A percentile compares a stretch with the other conserved stretches of the same genome.
phyloP scores from a whole-genome alignment of 2,888 invertebrate species.

The Trichacis sp. region DNA sequence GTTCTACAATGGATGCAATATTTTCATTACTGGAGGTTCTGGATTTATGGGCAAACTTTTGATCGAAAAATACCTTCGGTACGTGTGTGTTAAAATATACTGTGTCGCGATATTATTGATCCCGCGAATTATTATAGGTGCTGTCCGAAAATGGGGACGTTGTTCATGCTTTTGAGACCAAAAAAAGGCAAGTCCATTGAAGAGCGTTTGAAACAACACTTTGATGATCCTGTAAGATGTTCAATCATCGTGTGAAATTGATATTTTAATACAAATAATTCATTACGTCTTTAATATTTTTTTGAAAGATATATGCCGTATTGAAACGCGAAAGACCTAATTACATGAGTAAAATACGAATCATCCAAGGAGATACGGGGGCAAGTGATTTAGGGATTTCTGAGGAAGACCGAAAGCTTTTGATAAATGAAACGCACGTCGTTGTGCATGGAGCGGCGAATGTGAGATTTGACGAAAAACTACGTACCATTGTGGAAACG shows the following conservation, averaged over 20 bases:
- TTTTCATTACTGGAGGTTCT: too few species aligned
- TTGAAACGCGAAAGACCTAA: slow-evolving; percentile 70
- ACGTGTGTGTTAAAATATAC: neutral
- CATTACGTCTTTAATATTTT: neutral
- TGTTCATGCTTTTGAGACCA: too few species aligned
- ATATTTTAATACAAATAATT: slow-evolving; percentile 56
- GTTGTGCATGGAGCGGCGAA: slow-evolving; percentile 84
- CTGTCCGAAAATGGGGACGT: too few species aligned
- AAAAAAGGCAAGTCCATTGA: too few species aligned
- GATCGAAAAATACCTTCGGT: too few species aligned
- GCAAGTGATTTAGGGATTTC: slow-evolving; percentile 71
- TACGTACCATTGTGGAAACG: slow-evolving; percentile 75
- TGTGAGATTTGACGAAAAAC: slow-evolving; percentile 79
- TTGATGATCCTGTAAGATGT: too few species aligned
- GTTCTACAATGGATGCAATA: too few species aligned
- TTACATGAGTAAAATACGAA: slow-evolving; percentile 71
- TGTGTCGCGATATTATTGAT: too few species aligned
- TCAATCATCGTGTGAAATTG: too few species aligned
- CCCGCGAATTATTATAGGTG: too few species aligned
- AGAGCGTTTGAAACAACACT: too few species aligned
- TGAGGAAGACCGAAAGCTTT: slow-evolving; percentile 68
- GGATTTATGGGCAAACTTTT: too few species aligned
- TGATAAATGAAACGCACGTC: slow-evolving; percentile 72
- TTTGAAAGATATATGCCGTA: slow-evolving; percentile 70
- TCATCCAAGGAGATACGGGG: slow-evolving; percentile 72